Conservation (phyloP, 2,113 vertebrate species). For the Verasper variegatus region DNA sequence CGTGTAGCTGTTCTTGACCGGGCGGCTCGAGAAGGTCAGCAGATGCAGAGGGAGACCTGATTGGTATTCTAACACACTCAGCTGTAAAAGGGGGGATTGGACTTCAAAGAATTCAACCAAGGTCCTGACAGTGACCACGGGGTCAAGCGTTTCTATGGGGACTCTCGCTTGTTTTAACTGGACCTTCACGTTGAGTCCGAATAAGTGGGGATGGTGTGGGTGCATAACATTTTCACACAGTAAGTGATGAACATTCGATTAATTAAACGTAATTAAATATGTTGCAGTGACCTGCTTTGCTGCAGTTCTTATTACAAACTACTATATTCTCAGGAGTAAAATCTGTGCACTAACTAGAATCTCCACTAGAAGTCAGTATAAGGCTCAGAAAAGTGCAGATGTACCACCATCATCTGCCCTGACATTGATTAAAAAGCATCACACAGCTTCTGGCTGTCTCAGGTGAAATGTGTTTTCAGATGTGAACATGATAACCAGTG, state of each 20-base stretch:
- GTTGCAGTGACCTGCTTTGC: neutral
- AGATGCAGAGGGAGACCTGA: slow-evolving; percentile 35
- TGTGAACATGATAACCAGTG: neutral
- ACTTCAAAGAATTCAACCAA: slow-evolving; percentile 57
- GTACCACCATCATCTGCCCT: neutral
- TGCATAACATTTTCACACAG: neutral
- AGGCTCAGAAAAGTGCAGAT: slow-evolving; percentile 1
- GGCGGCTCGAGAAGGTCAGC: slow-evolving; percentile 46
- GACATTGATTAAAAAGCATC: neutral
- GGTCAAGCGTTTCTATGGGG: slow-evolving; percentile 32
- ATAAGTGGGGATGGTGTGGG: neutral
- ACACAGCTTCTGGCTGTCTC: neutral
- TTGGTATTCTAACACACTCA: slow-evolving; percentile 52
- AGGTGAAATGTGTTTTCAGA: neutral
- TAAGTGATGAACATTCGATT: neutral
- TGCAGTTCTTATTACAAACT: neutral
- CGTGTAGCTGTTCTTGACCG: slow-evolving; percentile 38
- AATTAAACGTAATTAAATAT: neutral
- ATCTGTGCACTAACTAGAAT: slow-evolving; percentile 11
- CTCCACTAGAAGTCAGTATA: slow-evolving; percentile 52
- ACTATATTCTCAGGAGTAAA: neutral
- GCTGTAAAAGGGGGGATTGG: slow-evolving; percentile 29
- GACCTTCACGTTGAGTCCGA: neutral
- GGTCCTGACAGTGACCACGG: slow-evolving; percentile 40
- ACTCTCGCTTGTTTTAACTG: slow-evolving; percentile 13